A percentile compares a stretch with the other conserved stretches of the same genome.
Conservation (phyloP, 1,140 invertebrate genomes). For the Schlechtendalia chinensis region DNA sequence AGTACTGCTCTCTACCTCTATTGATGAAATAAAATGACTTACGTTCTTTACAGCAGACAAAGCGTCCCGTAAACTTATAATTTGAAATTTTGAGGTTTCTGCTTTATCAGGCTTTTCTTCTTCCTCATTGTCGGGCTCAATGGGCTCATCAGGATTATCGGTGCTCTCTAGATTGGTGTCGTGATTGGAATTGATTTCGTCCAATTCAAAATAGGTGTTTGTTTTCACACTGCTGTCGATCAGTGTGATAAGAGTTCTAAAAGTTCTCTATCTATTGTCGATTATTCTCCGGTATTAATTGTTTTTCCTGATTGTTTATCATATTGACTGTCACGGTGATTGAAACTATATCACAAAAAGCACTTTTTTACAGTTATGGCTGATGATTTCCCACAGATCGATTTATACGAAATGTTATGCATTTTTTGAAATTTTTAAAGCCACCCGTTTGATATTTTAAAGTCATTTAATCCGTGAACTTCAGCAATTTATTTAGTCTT, state of each 20-base stretch:
- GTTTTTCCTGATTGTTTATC: neutral
- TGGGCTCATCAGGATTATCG: neutral
- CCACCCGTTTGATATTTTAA: too few species aligned
- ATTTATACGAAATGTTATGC: too few species aligned
- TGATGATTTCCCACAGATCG: too few species aligned
- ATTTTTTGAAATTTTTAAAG: too few species aligned
- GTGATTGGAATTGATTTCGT: neutral
- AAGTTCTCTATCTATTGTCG: too few species aligned
- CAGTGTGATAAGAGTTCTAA: neutral
- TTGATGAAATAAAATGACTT: neutral
- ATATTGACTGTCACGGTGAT: neutral
- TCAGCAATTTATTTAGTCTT: too few species aligned
- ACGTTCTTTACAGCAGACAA: neutral
- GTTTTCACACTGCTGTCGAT: neutral
- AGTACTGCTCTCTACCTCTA: constrained; percentile 4
- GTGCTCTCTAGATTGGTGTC: neutral
- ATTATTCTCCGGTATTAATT: too few species aligned
- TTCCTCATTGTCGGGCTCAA: neutral
- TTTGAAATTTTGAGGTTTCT: neutral
- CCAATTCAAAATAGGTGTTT: neutral
- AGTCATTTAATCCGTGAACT: too few species aligned
- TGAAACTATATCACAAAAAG: neutral
- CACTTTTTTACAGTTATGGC: constrained; percentile 5
- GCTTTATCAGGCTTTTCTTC: neutral
- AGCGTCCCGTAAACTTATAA: neutral